A percentile compares a stretch with the other conserved stretches of the same genome.
Conservation (phyloP, 2,113 vertebrate species). For the Picathartes gymnocephalus region DNA sequence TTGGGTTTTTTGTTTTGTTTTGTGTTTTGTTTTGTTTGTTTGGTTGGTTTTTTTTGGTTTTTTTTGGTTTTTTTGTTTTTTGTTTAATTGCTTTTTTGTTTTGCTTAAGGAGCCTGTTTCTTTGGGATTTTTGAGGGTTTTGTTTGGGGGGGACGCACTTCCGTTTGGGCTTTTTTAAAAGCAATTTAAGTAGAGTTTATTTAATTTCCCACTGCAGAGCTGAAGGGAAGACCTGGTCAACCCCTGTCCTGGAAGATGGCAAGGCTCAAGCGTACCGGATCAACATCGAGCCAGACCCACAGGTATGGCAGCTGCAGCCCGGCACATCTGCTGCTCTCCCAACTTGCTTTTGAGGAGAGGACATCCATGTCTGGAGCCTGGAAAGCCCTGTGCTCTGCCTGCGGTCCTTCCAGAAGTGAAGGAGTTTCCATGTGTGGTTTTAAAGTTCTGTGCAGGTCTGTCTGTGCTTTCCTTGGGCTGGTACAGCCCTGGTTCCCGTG, state of each 20-base stretch:
- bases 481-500: background rate
- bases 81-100: background rate
- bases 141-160: rapidly evolving
- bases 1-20: background rate
- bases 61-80: background rate
- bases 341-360: background rate
- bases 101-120: background rate
- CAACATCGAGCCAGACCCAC: slow-evolving; percentile 77
- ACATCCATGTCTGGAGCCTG: background rate
- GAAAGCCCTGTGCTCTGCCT: background rate
- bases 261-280: slow-evolving; percentile 83
- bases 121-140: background rate
- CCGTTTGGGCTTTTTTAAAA: background rate
- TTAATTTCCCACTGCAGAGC: slow-evolving; percentile 71
- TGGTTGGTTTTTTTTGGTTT: background rate
- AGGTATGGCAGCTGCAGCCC: slow-evolving; percentile 73
- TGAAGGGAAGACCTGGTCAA: slow-evolving; percentile 82
- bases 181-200: background rate
- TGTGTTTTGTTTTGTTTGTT: background rate
- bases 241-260: slow-evolving; percentile 79
- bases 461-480: background rate
- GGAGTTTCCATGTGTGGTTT: background rate
- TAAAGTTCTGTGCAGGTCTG: background rate
- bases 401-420: background rate
- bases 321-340: background rate